phyloP scores from a whole-genome alignment of 2,797 vertebrate genomes.

The Macrochelys suwanniensis region DNA sequence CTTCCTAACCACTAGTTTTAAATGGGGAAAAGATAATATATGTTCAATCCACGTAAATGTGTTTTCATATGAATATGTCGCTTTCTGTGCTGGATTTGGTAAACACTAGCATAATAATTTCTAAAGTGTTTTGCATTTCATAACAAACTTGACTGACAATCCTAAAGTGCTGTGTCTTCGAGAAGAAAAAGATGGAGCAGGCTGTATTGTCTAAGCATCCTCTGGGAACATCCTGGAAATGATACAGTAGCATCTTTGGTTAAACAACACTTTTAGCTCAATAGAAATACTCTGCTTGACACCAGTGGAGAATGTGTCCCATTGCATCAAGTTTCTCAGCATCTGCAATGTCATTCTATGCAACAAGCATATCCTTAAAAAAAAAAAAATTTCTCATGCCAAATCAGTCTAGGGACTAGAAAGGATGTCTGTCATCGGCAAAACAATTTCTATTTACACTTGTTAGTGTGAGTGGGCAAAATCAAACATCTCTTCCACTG shows the following conservation, averaged over 20 bases:
- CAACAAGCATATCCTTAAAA: background rate
- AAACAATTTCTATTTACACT: background rate
- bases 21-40: background rate
- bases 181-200: background rate
- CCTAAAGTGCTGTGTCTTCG: background rate
- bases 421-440: background rate
- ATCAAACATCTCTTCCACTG: background rate
- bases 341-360: background rate
- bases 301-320: background rate
- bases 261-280: slow-evolving; percentile 33
- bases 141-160: background rate
- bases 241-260: background rate
- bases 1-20: background rate
- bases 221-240: slow-evolving; percentile 31
- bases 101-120: background rate
- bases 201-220: slow-evolving; percentile 2
- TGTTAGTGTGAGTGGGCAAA: background rate
- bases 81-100: background rate
- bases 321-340: background rate
- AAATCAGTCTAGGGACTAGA: background rate
- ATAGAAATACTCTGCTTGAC: background rate
- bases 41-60: background rate
- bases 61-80: slow-evolving; percentile 5
- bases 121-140: background rate
- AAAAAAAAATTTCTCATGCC: background rate